A percentile compares a stretch with the other conserved stretches of the same genome.
phyloP scores from a whole-genome alignment of 1,140 invertebrate species.

The Drosophila bipectinata region DNA sequence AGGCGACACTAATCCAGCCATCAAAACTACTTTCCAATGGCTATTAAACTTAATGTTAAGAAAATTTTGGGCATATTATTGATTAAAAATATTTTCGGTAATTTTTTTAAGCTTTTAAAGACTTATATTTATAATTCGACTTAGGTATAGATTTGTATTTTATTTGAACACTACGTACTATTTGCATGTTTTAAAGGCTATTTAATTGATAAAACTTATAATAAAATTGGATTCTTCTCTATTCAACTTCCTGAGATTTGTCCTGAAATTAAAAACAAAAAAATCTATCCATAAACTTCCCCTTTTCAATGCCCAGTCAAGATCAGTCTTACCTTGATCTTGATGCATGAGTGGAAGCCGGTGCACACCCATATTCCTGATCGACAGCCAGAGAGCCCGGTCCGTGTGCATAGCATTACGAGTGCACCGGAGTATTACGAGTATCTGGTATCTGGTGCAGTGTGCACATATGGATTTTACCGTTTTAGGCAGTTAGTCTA shows the following conservation, averaged over 20 bases:
- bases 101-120: too few species aligned
- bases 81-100: too few species aligned
- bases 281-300: background rate
- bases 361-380: conserved; percentile 45
- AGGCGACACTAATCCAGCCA: conserved; percentile 72
- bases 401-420: conserved; percentile 38
- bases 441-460: conserved; percentile 40
- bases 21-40: conserved; percentile 50
- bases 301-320: background rate
- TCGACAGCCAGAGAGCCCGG: conserved; percentile 9
- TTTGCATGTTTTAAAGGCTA: too few species aligned
- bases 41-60: conserved; percentile 10
- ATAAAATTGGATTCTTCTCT: too few species aligned
- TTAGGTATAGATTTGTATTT: too few species aligned
- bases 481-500: conserved; percentile 73
- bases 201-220: too few species aligned
- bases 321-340: conserved; percentile 45
- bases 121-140: too few species aligned
- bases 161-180: too few species aligned
- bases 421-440: conserved; percentile 14
- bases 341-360: conserved; percentile 41
- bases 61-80: background rate
- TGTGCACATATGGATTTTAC: conserved; percentile 66
- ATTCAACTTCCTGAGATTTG: conserved; percentile 5
- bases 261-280: conserved; percentile 4